Evolutionary conservation across 2,888 invertebrate species (phyloP), one percentile per base, ranked within the genome.

Genomic region (Rhyacophila evoluta): DNA sequence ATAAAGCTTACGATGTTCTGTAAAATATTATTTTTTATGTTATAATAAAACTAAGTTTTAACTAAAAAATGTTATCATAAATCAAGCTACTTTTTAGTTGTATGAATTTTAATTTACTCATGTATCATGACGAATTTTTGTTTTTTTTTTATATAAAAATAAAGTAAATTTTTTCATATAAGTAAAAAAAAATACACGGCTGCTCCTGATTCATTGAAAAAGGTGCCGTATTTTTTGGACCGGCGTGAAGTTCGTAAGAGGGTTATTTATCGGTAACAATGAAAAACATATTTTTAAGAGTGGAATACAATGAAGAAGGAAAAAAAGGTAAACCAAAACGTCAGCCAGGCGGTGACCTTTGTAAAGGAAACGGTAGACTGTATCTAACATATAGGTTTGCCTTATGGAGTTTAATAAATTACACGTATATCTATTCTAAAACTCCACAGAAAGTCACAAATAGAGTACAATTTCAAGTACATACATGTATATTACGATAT

Each of bases 251-350:
- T 19, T 55, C 72, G 37, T 36, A 72, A 72, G 72, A 39, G 28
- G 73, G 27, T 41, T 73, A 73, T 73, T 73, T 73, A 39, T 73
- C 39, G 39, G n/a, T 41, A 33, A 39, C 38, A 73, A 38, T 73
- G 73, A 73, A 41, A 28, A 73, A 41, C 73, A 73, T 73, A 73
- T 73, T 73, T 73, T 37, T 39, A 5, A 37, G 39, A 73, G 33
- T n/a, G 12, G 28, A 73, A 39, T 27, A 73, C 39, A 73, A 73
- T 36, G 72, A 72, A 37, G 72, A 72, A 27, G 72, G 37, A 55
- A 69, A 33, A 67, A 29, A 33, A 69, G 69, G 69, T 69, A 33
- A 29, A 1, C 69, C 55, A 2, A 27, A 29, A 39, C 75, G 37
- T 55, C 38, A 41, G 28, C 25, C 25, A 29, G 39, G 41, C 28